phyloP scores from a whole-genome alignment of 2,797 vertebrate genomes.

The Acanthornis magna region DNA sequence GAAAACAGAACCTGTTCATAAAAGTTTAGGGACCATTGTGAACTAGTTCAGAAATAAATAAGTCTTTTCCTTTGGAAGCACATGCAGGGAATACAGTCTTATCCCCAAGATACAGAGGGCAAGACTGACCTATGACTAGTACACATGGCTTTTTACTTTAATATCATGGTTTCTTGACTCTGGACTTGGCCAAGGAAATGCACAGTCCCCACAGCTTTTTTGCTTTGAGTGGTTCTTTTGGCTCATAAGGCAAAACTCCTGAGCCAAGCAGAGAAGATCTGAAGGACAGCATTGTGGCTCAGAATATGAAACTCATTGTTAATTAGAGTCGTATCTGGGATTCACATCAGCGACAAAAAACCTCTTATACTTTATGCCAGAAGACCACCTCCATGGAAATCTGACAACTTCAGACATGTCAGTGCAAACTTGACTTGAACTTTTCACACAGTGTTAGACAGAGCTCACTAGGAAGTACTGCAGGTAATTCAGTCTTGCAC shows the following conservation, averaged over 20 bases:
- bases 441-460: background rate
- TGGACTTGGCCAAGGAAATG: background rate
- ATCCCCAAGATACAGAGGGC: background rate
- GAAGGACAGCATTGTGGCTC: background rate
- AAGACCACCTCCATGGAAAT: background rate
- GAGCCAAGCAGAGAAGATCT: background rate
- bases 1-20: background rate
- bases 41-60: background rate
- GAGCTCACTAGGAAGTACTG: background rate
- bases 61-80: background rate
- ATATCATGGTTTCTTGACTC: background rate
- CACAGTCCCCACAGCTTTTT: background rate
- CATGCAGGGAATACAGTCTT: background rate
- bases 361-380: background rate
- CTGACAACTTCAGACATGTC: background rate
- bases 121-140: background rate
- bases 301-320: background rate
- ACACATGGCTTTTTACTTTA: background rate
- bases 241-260: background rate
- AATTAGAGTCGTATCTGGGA: background rate
- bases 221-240: background rate
- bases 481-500: background rate
- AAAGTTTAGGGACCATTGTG: background rate
- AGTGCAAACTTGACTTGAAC: background rate
- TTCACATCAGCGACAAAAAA: background rate